Evolutionary conservation across 1,140 invertebrate genomes (phyloP).

Genomic region (Sitophilus oryzae): DNA sequence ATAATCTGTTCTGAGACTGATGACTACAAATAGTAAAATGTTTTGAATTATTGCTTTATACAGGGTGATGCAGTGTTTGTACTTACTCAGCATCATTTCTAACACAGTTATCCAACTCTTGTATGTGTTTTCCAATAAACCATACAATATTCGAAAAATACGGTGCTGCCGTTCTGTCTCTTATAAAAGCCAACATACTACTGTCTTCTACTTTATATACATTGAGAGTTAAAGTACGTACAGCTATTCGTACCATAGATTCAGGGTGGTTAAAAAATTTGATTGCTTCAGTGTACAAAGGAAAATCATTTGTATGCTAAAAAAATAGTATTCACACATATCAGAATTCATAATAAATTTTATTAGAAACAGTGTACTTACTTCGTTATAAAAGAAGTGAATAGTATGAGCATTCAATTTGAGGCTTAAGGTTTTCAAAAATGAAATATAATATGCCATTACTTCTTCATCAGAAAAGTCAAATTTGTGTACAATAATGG

Average conservation of each 20-base stretch:
- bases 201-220: conserved; percentile 93
- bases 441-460: conserved; percentile 99
- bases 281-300: conserved; percentile 96
- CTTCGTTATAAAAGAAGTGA: conserved; percentile 99
- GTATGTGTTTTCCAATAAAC: conserved; percentile 97
- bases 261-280: conserved; percentile 99
- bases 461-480: conserved; percentile 99
- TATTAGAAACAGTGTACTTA: no score
- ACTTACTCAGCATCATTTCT: conserved; percentile 90
- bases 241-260: conserved; percentile 98
- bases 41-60: conserved; percentile 13
- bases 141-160: conserved; percentile 99
- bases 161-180: conserved; percentile 90
- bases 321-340: conserved; percentile 35
- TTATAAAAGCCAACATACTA: conserved; percentile 93
- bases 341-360: not conserved
- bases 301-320: conserved; percentile 98
- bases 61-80: no score
- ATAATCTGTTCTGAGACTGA: conserved; percentile 83
- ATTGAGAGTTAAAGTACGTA: conserved; percentile 94
- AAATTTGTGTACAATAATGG: conserved; percentile 99
- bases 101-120: conserved; percentile 93
- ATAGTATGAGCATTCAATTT: conserved; percentile 99
- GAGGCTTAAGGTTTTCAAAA: conserved; percentile 94
- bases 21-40: conserved; percentile 57